Conservation (phyloP, 2,888 invertebrate species). For the Endotricha flammealis region DNA sequence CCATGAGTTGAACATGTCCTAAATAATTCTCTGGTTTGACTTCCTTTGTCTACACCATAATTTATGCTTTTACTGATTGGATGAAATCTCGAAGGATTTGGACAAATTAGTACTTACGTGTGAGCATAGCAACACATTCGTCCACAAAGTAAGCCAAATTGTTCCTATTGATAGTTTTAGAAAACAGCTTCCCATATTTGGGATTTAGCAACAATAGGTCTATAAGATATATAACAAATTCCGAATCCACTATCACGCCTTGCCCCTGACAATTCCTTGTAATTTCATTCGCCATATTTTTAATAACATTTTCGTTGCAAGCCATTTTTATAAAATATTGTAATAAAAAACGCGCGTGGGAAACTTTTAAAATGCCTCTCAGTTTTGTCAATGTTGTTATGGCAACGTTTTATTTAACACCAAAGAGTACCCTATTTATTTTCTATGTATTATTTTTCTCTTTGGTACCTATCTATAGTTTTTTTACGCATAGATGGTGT, state of each 20-base stretch:
- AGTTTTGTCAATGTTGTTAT: slow-evolving; percentile 16
- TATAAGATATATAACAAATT: slow-evolving; percentile 74
- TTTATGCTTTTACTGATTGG: no score
- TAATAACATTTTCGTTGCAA: slow-evolving; percentile 69
- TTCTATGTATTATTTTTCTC: no score
- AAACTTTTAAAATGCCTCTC: slow-evolving; percentile 12
- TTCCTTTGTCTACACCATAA: no score
- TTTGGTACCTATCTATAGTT: no score
- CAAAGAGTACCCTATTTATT: no score
- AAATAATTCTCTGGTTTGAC: no score
- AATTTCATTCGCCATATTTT: slow-evolving; percentile 79
- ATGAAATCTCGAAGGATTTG: no score
- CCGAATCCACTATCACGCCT: slow-evolving; percentile 57
- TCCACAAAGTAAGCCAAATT: slow-evolving; percentile 75
- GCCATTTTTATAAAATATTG: slow-evolving; percentile 40
- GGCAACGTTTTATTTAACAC: no score
- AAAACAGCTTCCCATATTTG: slow-evolving; percentile 71
- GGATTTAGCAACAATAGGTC: slow-evolving; percentile 76
- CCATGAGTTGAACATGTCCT: no score
- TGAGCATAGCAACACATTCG: slow-evolving; percentile 65
- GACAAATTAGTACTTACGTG: slow-evolving; percentile 61
- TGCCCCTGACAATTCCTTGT: slow-evolving; percentile 68
- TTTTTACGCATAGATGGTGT: no score
- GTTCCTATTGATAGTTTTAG: slow-evolving; percentile 60
- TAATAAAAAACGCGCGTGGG: slow-evolving; percentile 9